Evolutionary conservation across 2,113 vertebrate species (phyloP), one percentile per base, ranked within the genome.

Genomic region (Hypomesus transpacificus): DNA sequence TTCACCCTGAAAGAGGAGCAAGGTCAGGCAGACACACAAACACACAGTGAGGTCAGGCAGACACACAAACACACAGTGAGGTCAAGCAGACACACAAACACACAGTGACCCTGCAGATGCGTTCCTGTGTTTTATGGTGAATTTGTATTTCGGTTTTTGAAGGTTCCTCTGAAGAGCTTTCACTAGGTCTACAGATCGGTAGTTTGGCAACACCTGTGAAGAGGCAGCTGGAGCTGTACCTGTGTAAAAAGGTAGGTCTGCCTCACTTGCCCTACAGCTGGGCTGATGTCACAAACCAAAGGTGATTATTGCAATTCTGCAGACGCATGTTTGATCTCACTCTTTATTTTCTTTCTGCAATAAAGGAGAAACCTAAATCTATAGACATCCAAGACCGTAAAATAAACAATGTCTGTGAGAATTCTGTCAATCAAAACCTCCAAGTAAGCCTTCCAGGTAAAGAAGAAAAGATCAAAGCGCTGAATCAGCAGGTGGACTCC

Each of bases 401-500:
- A 1, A 57, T 66, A 14, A 71, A 46, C 28, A 50, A 51, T 21
- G 21, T 68, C 1, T 62, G 57, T 58, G 73, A 81, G 50, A 76
- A 80, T 7, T 26, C 59, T 46, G 31, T 69, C 34, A 75, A 70
- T 68, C 82, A 76, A 71, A 87, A 77, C 26, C 62, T 60, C 22
- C 74, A 73, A 21, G 24, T 22, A 24, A 80, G 64, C 71, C 77
- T 80, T 28, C 14, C 68, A 31, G 79, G 74, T 31, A 89, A 87
- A 78, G 87, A 88, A 21, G 78, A 88, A 18, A 84, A 90, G 73
- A 90, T 91, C 72, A 82, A 31, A 50, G 88, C 91, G 65, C 58
- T 91, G 34, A 90, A 89, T 52, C 88, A 88, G 62, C 90, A 91
- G 70, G 86, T 92, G 75, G 89, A 87, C 34, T 90, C 84, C 0